A percentile compares a stretch with the other conserved stretches of the same genome.
Conservation (phyloP, 2,113 vertebrate species). For the Hiodon tergisus region DNA sequence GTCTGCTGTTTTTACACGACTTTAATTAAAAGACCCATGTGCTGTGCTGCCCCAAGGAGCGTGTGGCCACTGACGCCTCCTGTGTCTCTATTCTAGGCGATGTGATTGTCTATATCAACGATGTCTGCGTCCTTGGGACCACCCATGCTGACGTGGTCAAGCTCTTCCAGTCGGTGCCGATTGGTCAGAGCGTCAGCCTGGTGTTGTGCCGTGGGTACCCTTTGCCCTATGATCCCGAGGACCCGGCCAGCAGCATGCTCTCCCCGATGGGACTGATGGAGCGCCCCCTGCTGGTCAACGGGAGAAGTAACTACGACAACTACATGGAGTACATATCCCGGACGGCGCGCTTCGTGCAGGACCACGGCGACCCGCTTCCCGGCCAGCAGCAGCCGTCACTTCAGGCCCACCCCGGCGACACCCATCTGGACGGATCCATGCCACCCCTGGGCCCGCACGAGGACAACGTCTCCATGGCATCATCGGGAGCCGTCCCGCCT, state of each 20-base stretch:
- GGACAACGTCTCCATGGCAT: slow-evolving; percentile 94
- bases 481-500: slow-evolving; percentile 85
- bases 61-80: slow-evolving; percentile 26
- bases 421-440: slow-evolving; percentile 84
- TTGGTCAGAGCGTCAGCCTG: slow-evolving; percentile 92
- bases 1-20: slow-evolving; percentile 47
- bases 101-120: slow-evolving; percentile 98
- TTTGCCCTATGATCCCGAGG: slow-evolving; percentile 93
- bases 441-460: slow-evolving; percentile 75
- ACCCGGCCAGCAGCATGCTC: slow-evolving; percentile 78
- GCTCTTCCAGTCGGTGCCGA: slow-evolving; percentile 96
- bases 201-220: slow-evolving; percentile 95
- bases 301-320: slow-evolving; percentile 89
- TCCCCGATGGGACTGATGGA: slow-evolving; percentile 91
- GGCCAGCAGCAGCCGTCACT: slow-evolving; percentile 54
- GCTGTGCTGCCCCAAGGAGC: slow-evolving; percentile 37
- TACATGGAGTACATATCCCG: slow-evolving; percentile 96
- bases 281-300: slow-evolving; percentile 86
- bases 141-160: slow-evolving; percentile 98
- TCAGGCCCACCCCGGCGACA: slow-evolving; percentile 81
- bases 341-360: slow-evolving; percentile 84
- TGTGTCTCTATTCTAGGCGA: slow-evolving; percentile 71
- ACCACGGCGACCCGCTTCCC: slow-evolving; percentile 71
- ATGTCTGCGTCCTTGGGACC: slow-evolving; percentile 94
- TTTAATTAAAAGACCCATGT: slow-evolving; percentile 58